phyloP scores from a whole-genome alignment of 1,140 invertebrate genomes.

The Drosophila pseudoobscura region DNA sequence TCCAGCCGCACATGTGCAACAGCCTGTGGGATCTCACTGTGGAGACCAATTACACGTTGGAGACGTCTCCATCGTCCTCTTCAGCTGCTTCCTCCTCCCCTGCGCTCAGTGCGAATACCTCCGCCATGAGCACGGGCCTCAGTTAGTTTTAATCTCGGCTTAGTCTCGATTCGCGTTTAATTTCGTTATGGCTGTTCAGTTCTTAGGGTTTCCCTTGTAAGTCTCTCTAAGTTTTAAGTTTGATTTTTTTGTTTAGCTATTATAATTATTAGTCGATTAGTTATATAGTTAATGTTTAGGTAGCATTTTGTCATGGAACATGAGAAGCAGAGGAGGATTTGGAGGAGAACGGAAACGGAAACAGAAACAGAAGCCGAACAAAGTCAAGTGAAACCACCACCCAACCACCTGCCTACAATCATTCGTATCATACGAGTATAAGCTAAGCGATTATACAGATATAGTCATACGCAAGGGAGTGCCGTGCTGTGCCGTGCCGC shows the following conservation, averaged over 20 bases:
- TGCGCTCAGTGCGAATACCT: slow-evolving; percentile 10
- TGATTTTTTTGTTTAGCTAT: too few species aligned
- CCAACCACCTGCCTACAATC: slow-evolving; percentile 81
- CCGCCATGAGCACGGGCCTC: slow-evolving; percentile 26
- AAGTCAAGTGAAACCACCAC: slow-evolving; percentile 77
- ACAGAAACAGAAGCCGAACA: slow-evolving; percentile 2
- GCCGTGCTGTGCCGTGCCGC: background rate
- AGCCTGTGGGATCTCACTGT: slow-evolving; percentile 81
- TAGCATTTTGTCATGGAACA: slow-evolving; percentile 49
- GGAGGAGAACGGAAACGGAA: slow-evolving; percentile 1
- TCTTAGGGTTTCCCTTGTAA: slow-evolving; percentile 42
- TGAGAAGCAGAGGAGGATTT: background rate
- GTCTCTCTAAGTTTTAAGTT: slow-evolving; percentile 33
- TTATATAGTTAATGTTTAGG: slow-evolving; percentile 37
- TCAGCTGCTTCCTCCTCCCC: slow-evolving; percentile 3
- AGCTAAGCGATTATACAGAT: slow-evolving; percentile 41
- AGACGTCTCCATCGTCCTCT: slow-evolving; percentile 9
- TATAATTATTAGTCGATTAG: slow-evolving; percentile 24
- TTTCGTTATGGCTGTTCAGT: slow-evolving; percentile 47
- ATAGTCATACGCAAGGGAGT: slow-evolving; percentile 30
- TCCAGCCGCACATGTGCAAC: slow-evolving; percentile 84
- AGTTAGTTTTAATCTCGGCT: slow-evolving; percentile 47
- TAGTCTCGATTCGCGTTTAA: slow-evolving; percentile 22
- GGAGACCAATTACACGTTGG: slow-evolving; percentile 41
- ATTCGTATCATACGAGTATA: slow-evolving; percentile 70